Conservation (phyloP, 1,140 invertebrate species). For the Doryteuthis pealeii region DNA sequence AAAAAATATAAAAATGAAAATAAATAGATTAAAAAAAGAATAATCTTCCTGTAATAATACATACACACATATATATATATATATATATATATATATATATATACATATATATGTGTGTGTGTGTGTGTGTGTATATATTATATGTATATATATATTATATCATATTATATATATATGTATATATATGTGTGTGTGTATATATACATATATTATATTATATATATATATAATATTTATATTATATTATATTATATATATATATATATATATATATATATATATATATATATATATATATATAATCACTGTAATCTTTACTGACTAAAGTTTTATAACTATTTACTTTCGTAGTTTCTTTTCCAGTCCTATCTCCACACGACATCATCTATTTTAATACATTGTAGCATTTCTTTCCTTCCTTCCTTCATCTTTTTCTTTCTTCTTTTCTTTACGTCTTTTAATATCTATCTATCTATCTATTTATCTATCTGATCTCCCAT, state of each 20-base stretch:
- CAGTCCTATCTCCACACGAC: no score
- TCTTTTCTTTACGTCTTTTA: no score
- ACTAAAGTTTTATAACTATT: background rate
- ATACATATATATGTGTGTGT: no score
- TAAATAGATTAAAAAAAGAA: no score
- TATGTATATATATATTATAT: background rate
- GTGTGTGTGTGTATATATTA: background rate
- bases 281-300: slow-evolving; percentile 4
- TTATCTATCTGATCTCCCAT: no score
- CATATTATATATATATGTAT: background rate
- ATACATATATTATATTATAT: no score
- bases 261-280: slow-evolving; percentile 1
- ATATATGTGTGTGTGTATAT: background rate
- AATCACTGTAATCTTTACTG: background rate
- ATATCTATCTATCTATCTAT: no score
- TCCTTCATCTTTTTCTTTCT: no score
- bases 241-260: background rate
- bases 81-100: background rate
- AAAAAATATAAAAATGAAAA: no score
- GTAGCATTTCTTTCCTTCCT: no score
- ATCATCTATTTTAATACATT: no score
- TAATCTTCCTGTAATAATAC: no score
- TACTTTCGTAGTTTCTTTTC: background rate
- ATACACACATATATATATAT: background rate
- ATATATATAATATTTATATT: background rate